Evolutionary conservation across 2,797 vertebrate species (phyloP).

Genomic region (Urosaurus nigricauda): DNA sequence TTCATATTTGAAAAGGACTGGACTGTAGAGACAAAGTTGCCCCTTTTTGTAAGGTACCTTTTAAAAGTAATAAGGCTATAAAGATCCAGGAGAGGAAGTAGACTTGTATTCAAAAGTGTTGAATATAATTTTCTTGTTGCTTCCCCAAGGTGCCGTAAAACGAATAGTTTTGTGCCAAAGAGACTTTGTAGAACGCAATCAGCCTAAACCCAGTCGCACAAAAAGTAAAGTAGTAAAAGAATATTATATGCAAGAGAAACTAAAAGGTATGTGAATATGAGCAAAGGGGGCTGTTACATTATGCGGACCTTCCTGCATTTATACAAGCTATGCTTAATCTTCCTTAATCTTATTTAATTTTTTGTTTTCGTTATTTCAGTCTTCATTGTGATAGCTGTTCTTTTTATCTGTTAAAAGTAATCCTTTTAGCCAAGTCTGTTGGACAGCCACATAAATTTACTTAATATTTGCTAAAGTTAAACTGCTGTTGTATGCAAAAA

Average conservation of each 20-base stretch:
- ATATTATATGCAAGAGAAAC: background rate
- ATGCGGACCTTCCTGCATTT: background rate
- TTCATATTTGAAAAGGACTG: background rate
- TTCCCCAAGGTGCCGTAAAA: constrained; percentile 74
- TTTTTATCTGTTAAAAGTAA: background rate
- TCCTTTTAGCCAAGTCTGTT: background rate
- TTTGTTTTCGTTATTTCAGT: background rate
- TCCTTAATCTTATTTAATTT: background rate
- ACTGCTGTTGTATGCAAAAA: background rate
- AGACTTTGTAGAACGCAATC: constrained; percentile 56
- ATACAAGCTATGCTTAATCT: background rate
- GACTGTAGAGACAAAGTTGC: background rate
- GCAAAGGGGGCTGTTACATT: background rate
- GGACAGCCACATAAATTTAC: background rate
- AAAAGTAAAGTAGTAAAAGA: constrained; percentile 34
- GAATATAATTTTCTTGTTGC: constrained; percentile 9
- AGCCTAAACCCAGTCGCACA: constrained; percentile 47
- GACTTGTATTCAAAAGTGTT: background rate
- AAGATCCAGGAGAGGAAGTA: no score
- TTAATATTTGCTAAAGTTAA: background rate
- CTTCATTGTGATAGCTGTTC: background rate
- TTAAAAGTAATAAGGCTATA: background rate
- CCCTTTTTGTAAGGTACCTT: background rate
- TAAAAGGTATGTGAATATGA: constrained; percentile 16
- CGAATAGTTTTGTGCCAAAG: constrained; percentile 76